Percentiles rank a stretch among this genome's conserved stretches.
phyloP scores from a whole-genome alignment of 2,113 vertebrate species.

The Lagopus muta region DNA sequence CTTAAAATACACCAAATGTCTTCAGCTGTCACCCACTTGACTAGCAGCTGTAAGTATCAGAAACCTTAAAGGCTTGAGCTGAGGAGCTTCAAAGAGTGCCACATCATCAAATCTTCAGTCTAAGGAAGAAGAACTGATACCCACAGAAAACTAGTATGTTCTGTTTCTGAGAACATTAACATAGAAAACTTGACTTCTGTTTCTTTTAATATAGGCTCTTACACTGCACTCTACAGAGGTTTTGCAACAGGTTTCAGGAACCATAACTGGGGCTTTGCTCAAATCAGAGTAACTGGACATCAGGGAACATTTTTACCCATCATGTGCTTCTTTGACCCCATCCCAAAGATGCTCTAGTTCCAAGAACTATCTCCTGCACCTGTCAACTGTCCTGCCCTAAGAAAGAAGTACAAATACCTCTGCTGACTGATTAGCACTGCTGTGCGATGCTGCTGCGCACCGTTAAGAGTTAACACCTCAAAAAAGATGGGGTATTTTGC shows the following conservation, averaged over 20 bases:
- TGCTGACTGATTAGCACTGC: slow-evolving; percentile 30
- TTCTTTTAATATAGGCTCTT: neutral
- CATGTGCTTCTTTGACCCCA: neutral
- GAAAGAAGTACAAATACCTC: neutral
- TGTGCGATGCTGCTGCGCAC: slow-evolving; percentile 3
- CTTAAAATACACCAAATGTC: neutral
- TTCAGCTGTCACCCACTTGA: slow-evolving; percentile 24
- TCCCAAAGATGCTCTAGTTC: neutral
- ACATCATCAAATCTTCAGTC: neutral
- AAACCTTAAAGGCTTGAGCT: neutral
- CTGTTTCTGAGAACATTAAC: neutral
- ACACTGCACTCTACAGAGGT: neutral
- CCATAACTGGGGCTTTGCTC: neutral
- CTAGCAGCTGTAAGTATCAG: slow-evolving; percentile 24
- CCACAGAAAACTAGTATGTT: neutral
- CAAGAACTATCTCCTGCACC: neutral
- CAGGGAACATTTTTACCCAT: neutral
- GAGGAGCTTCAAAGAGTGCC: neutral
- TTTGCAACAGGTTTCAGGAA: neutral
- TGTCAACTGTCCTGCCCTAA: neutral
- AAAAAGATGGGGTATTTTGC: slow-evolving; percentile 10
- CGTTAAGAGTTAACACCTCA: neutral
- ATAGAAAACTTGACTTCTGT: neutral
- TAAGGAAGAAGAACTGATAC: neutral
- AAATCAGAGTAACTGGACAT: neutral